These are phyloP conservation scores for Struthio camelus DNA, from an alignment of 2,113 vertebrate genomes.

Conservation along the genomic window DNA sequence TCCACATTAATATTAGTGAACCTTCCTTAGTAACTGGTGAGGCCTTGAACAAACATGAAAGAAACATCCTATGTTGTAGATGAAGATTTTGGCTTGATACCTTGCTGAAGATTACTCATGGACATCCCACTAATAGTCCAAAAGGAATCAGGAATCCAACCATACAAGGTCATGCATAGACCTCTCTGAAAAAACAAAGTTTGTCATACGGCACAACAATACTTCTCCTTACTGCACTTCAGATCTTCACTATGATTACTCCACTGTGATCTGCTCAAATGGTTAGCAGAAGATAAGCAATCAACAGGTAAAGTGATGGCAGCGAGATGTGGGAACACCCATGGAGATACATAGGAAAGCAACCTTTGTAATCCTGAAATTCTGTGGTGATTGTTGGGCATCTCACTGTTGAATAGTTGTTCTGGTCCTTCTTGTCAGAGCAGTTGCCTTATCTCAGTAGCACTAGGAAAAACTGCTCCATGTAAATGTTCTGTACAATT, in stretches of 20 bases:
- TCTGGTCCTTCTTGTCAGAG: neutral
- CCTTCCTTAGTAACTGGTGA: neutral
- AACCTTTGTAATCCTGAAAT: neutral
- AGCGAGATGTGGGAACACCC: neutral
- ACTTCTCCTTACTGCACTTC: neutral
- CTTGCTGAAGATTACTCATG: neutral
- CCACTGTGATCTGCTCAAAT: neutral
- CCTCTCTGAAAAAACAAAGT: neutral
- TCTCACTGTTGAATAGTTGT: neutral
- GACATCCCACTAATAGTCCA: rapidly evolving
- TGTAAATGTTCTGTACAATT: neutral
- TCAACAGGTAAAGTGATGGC: neutral
- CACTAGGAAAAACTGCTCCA: neutral
- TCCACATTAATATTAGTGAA: neutral
- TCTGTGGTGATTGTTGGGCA: neutral
- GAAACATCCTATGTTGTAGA: neutral
- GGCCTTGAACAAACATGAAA: neutral
- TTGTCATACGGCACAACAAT: neutral
- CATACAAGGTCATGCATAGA: neutral
- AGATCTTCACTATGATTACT: neutral
- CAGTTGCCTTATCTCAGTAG: neutral
- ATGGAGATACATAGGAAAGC: neutral
- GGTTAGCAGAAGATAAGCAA: neutral
- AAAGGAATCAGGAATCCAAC: neutral
- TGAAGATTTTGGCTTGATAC: neutral